These are phyloP conservation scores for Drosophila rubida DNA, from an alignment of 2,888 invertebrate species.

Conservation along the genomic window DNA sequence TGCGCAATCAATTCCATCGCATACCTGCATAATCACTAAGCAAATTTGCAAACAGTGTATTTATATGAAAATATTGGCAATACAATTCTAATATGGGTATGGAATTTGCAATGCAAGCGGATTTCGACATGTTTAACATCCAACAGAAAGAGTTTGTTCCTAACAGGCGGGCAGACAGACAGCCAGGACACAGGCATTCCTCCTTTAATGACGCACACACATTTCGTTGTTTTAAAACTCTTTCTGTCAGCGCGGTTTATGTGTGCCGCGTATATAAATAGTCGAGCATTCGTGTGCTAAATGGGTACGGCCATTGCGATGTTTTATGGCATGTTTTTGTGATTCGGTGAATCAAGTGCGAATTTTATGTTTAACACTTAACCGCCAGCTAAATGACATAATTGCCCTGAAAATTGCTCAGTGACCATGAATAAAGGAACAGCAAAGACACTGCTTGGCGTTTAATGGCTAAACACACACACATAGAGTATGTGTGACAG, in stretches of 20 bases:
- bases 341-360: slow-evolving; percentile 48
- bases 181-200: background rate
- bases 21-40: background rate
- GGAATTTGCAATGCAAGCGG: no score
- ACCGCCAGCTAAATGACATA: slow-evolving; percentile 56
- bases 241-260: background rate
- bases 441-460: slow-evolving; percentile 3
- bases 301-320: background rate
- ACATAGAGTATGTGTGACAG: slow-evolving; percentile 17
- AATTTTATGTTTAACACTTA: slow-evolving; percentile 56
- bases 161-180: no score
- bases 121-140: no score
- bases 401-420: slow-evolving; percentile 56
- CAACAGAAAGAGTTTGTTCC: background rate
- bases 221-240: background rate
- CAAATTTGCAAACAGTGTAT: background rate
- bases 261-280: slow-evolving; percentile 19
- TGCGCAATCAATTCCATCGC: background rate
- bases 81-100: background rate
- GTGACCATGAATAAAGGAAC: slow-evolving; percentile 43
- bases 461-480: slow-evolving; percentile 27
- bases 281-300: background rate
- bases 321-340: slow-evolving; percentile 38
- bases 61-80: background rate
- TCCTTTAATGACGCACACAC: background rate